Evolutionary conservation across 2,888 invertebrate genomes (phyloP).

Genomic region (Agrochola circellaris): DNA sequence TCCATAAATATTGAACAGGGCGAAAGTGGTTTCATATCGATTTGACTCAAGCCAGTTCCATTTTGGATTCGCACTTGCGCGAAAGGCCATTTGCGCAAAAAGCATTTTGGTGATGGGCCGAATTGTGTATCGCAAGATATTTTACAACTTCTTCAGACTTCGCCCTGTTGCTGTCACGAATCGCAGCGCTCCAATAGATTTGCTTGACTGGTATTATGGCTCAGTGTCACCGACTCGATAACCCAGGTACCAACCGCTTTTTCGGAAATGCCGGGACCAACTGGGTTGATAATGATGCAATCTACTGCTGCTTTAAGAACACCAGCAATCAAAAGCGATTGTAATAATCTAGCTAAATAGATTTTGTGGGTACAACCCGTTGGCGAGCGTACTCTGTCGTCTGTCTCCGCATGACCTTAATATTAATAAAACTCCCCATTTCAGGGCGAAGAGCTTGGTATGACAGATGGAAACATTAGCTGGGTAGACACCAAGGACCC

Average conservation of each 20-base stretch:
- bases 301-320: neutral
- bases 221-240: neutral
- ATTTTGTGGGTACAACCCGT: neutral
- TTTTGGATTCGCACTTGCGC: neutral
- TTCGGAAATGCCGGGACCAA: neutral
- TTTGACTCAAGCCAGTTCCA: neutral
- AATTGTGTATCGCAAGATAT: neutral
- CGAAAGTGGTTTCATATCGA: neutral
- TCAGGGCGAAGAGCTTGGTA: constrained; percentile 96
- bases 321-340: neutral
- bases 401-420: neutral
- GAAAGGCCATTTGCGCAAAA: neutral
- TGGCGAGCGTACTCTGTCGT: neutral
- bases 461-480: constrained; percentile 92
- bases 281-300: neutral
- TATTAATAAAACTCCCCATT: neutral
- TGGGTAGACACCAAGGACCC: constrained; percentile 92
- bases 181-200: neutral
- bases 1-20: neutral
- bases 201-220: neutral
- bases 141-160: neutral
- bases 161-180: neutral
- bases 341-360: neutral
- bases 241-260: neutral
- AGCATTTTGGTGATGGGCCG: neutral